These are phyloP conservation scores for Tipula vernalis DNA, from an alignment of 2,888 invertebrate species.

Conservation along the genomic window DNA sequence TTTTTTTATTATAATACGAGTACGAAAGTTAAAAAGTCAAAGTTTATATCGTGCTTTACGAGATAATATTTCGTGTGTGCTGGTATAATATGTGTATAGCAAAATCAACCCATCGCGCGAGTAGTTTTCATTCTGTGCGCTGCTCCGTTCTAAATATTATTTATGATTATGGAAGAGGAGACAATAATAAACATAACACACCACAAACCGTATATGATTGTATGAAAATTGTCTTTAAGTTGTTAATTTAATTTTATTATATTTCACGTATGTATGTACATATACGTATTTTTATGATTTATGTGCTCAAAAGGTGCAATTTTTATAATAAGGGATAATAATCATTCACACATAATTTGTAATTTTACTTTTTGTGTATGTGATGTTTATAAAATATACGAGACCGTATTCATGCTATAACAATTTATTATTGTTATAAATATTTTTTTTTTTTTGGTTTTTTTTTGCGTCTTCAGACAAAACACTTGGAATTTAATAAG, in stretches of 20 bases:
- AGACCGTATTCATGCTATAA: neutral
- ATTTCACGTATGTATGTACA: neutral
- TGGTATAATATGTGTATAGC: neutral
- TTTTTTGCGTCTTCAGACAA: neutral
- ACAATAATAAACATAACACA: neutral
- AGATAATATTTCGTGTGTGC: neutral
- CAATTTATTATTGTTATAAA: neutral
- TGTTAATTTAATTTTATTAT: neutral
- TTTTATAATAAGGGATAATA: constrained; percentile 4
- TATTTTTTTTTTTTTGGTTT: neutral
- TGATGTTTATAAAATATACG: neutral
- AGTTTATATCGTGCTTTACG: neutral
- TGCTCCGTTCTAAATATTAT: neutral
- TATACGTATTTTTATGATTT: neutral
- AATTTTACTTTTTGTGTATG: neutral
- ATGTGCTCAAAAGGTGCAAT: neutral
- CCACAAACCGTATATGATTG: neutral
- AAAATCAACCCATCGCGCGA: neutral
- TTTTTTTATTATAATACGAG: neutral
- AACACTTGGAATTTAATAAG: neutral
- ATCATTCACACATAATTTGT: constrained; percentile 4
- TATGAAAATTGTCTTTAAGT: neutral
- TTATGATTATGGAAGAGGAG: neutral
- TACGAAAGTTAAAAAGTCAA: neutral
- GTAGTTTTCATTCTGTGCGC: neutral